Evolutionary conservation across 2,888 invertebrate species (phyloP).

Genomic region (Thymelicus acteon): DNA sequence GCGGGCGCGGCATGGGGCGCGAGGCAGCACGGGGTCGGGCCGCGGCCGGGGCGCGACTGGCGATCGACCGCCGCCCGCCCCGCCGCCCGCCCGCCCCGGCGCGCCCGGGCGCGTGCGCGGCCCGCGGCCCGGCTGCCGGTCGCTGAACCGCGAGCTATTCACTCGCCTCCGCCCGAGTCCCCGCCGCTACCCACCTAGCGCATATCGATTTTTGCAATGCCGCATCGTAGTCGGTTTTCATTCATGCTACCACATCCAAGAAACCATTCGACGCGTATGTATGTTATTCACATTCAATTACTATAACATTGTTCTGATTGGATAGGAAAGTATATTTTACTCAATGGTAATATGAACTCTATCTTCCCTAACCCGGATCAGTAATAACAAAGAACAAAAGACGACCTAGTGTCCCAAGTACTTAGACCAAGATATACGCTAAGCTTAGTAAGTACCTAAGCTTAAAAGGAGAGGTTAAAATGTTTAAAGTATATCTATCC

Average conservation of each 20-base stretch:
- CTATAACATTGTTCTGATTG: background rate
- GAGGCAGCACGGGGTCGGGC: conserved; percentile 58
- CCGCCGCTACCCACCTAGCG: conserved; percentile 49
- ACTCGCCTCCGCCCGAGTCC: conserved; percentile 41
- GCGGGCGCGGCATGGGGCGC: conserved; percentile 60
- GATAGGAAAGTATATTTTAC: background rate
- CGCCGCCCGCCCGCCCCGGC: conserved; percentile 42
- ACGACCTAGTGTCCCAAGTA: no score
- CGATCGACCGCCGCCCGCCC: conserved; percentile 51
- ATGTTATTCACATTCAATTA: conserved; percentile 3
- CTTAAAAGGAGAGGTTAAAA: no score
- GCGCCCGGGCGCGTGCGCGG: conserved; percentile 45
- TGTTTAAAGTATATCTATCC: no score
- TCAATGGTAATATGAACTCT: background rate
- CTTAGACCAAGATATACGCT: no score
- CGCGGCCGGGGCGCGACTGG: conserved; percentile 69
- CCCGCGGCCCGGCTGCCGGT: conserved; percentile 42
- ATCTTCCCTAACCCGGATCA: no score
- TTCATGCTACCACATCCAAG: conserved; percentile 38
- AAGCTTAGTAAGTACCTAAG: no score
- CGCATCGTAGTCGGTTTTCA: conserved; percentile 48
- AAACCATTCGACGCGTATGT: conserved; percentile 3
- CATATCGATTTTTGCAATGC: conserved; percentile 49
- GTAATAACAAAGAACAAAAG: no score
- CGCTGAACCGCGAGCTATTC: conserved; percentile 41